Evolutionary conservation across 2,797 vertebrate species (phyloP), one percentile per base, ranked within the genome.

Genomic region (Gymnopithys bicolor): DNA sequence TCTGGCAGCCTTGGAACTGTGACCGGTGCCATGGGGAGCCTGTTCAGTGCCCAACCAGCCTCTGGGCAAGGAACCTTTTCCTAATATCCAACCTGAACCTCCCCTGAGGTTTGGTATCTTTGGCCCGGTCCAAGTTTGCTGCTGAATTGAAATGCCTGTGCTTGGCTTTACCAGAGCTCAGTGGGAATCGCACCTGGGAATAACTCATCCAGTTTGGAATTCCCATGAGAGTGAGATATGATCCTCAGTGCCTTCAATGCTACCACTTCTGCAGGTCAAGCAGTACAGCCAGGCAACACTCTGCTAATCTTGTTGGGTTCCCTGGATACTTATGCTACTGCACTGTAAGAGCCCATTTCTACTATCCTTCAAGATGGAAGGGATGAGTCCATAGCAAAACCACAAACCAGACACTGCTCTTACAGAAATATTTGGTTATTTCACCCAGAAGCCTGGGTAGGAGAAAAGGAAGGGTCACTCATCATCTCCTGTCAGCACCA

Each of bases 261-360:
- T 66, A 56, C n/a, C 1, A 0, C 19, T 63, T 49, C 35, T 22
- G 15, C 59, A 27, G 64, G 68, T 39, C 41, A 24, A 8, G 6
- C 0, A 0, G 17, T 45, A 21, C 30, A 23, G 32, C 39, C 0
- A 4, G 30, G 70, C 32, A 73, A 10, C 0, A 1, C 12, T 48
- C 43, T 67, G 53, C 35, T 45, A 19, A 62, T 24, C 30, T 32
- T 45, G 10, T 32, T 0, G 1, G 49, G 5, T 63, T 63, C 32
- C 46, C 35, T 51, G 30, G n/a, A 84, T 59, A 51, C 48, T 41
- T 33, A 10, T 41, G 46, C 30, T 51, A 4, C 48, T 46, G 35
- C 39, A 32, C 21, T 13, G 7, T 30, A 60, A 74, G 16, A 66
- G 16, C 33, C 39, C 3, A 0, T 41, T 85, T 90, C 24, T 82